Percentiles rank a stretch among this genome's conserved stretches.
phyloP scores from a whole-genome alignment of 2,888 invertebrate species.

The Phrixothrix hirtus region DNA sequence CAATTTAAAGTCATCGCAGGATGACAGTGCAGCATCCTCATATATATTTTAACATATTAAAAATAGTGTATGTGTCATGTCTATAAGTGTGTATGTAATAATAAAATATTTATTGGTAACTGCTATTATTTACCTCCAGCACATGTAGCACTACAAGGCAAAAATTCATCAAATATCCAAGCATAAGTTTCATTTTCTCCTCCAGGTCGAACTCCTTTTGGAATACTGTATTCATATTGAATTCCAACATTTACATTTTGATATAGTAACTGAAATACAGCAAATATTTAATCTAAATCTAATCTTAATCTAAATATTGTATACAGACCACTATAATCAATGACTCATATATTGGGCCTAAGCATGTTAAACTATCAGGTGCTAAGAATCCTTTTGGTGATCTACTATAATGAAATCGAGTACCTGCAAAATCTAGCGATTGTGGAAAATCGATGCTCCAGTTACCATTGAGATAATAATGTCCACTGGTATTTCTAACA shows the following conservation, averaged over 20 bases:
- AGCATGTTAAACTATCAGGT: slow-evolving; percentile 80
- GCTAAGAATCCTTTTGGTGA: slow-evolving; percentile 79
- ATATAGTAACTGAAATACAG: slow-evolving; percentile 74
- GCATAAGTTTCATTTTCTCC: slow-evolving; percentile 74
- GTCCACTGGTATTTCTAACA: slow-evolving; percentile 76
- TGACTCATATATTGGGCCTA: slow-evolving; percentile 90
- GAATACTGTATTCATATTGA: slow-evolving; percentile 88
- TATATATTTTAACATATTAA: too few relatives aligned
- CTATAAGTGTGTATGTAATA: too few relatives aligned
- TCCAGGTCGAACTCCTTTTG: slow-evolving; percentile 68
- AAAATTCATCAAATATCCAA: slow-evolving; percentile 81
- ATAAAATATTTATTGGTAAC: too few relatives aligned
- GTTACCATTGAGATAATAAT: slow-evolving; percentile 92
- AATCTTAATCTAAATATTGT: too few relatives aligned
- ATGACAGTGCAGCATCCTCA: too few relatives aligned
- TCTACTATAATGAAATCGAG: slow-evolving; percentile 86
- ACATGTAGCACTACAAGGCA: slow-evolving; percentile 82
- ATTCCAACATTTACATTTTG: slow-evolving; percentile 85
- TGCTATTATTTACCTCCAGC: slow-evolving; percentile 88
- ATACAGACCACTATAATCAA: slow-evolving; percentile 78
- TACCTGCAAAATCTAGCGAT: slow-evolving; percentile 77
- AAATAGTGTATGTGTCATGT: too few relatives aligned
- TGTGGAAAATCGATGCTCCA: slow-evolving; percentile 92
- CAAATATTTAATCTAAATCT: too few relatives aligned
- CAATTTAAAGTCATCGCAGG: too few relatives aligned